A percentile compares a stretch with the other conserved stretches of the same genome.
phyloP scores from a whole-genome alignment of 2,888 invertebrate genomes.

The Erebia ligea region DNA sequence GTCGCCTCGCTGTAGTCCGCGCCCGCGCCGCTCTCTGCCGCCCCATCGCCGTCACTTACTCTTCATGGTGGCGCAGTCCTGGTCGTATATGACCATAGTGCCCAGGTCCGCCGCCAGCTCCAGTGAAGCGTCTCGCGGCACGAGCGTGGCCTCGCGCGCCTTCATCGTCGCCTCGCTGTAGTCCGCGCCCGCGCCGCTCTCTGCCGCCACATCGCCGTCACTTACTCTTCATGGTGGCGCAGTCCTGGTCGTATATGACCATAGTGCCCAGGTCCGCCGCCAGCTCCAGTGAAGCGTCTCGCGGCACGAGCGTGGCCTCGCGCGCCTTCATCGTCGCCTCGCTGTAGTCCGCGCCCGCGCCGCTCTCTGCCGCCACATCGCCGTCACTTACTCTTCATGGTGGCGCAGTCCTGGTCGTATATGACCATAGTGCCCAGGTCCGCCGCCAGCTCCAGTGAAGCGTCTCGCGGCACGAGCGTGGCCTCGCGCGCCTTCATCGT shows the following conservation, averaged over 20 bases:
- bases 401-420: conserved; percentile 92
- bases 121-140: conserved; percentile 77
- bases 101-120: too few relatives aligned
- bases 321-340: conserved; percentile 88
- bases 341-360: conserved; percentile 51
- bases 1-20: conserved; percentile 78
- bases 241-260: conserved; percentile 94
- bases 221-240: conserved; percentile 95
- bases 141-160: conserved; percentile 84
- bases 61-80: too few relatives aligned
- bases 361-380: neutral
- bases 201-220: conserved; percentile 22
- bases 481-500: conserved; percentile 88
- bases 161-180: conserved; percentile 86
- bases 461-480: conserved; percentile 86
- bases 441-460: conserved; percentile 85
- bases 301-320: too few relatives aligned
- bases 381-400: conserved; percentile 90
- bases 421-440: conserved; percentile 98
- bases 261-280: conserved; percentile 90
- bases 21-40: conserved; percentile 14
- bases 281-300: too few relatives aligned
- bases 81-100: too few relatives aligned
- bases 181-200: conserved; percentile 41
- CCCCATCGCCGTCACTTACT: too few relatives aligned